phyloP scores from a whole-genome alignment of 2,888 invertebrate species.

The Sepiola atlantica region DNA sequence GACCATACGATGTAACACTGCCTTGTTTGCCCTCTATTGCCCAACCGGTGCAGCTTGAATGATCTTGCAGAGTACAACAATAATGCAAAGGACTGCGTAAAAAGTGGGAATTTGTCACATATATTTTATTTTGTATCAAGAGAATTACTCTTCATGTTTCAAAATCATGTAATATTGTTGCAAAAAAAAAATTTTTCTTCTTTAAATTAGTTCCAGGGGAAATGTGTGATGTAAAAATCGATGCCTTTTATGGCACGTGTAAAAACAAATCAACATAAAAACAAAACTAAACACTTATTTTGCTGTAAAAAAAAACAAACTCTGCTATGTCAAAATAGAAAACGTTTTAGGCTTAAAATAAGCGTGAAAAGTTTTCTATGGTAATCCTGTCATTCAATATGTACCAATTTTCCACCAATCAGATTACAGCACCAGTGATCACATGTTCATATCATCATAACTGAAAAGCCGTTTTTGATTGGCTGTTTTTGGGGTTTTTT shows the following conservation, averaged over 20 bases:
- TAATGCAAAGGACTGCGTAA: too few relatives aligned
- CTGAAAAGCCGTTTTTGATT: not conserved
- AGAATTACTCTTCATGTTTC: too few relatives aligned
- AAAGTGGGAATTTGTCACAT: constrained; percentile 52
- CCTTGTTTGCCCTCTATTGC: constrained; percentile 55
- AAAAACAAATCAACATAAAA: not conserved
- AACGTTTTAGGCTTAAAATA: too few relatives aligned
- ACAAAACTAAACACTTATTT: not conserved
- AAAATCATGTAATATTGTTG: too few relatives aligned
- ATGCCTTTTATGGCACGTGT: not conserved
- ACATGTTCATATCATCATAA: not conserved
- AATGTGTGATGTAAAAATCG: not conserved
- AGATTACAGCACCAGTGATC: not conserved
- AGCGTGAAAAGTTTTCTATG: not conserved
- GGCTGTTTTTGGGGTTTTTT: not conserved
- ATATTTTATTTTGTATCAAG: constrained; percentile 61
- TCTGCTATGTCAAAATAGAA: not conserved
- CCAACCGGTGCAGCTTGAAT: too few relatives aligned
- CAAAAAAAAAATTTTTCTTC: too few relatives aligned
- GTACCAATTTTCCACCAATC: not conserved
- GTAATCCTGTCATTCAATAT: not conserved
- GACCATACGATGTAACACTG: not conserved
- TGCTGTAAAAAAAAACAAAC: not conserved
- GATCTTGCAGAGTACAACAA: too few relatives aligned
- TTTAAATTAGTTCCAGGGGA: not conserved